Conservation (phyloP, 2,888 invertebrate genomes). For the Tipula unca region DNA sequence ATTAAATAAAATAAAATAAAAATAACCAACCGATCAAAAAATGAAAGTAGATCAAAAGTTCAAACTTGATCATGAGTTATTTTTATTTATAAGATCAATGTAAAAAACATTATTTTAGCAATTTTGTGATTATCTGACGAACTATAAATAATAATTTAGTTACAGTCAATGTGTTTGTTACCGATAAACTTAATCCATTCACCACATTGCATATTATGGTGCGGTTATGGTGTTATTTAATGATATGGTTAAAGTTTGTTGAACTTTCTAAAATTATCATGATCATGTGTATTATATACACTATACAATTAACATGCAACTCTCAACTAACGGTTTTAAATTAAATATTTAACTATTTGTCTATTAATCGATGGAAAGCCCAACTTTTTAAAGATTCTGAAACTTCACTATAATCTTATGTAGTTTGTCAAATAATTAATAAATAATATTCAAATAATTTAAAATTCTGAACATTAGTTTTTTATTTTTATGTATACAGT, state of each 20-base stretch:
- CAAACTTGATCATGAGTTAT: background rate
- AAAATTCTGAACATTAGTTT: no score
- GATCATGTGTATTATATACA: background rate
- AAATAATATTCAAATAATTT: no score
- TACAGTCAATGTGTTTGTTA: background rate
- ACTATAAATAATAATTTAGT: background rate
- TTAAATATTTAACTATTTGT: background rate
- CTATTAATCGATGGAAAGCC: no score
- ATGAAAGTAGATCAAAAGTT: conserved; percentile 14
- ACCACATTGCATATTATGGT: background rate
- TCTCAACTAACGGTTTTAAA: background rate
- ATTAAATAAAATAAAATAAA: background rate
- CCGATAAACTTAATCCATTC: background rate
- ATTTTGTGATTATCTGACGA: background rate
- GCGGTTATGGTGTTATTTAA: background rate
- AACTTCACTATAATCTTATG: no score
- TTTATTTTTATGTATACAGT: no score
- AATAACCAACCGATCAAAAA: background rate
- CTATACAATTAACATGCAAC: background rate
- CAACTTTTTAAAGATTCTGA: no score
- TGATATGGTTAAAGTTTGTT: background rate
- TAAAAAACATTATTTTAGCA: background rate
- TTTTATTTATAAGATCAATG: background rate
- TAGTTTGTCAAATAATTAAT: no score
- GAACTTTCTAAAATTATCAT: background rate